A percentile compares a stretch with the other conserved stretches of the same genome.
Evolutionary conservation across 2,113 vertebrate genomes (phyloP).

Genomic region (Erinaceus europaeus): DNA sequence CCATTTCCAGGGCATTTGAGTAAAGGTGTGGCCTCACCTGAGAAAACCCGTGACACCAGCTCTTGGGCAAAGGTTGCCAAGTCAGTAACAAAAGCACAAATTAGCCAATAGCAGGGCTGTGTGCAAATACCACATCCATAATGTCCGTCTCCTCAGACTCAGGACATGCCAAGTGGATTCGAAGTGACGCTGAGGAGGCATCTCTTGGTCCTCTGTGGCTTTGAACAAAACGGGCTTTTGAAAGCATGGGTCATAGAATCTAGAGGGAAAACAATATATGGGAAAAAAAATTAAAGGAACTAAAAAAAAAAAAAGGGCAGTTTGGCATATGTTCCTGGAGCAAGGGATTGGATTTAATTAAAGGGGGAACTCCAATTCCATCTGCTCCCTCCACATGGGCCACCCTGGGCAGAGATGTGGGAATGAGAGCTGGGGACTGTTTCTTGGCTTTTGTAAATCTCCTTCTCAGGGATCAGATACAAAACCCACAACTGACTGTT

Average conservation of each 20-base stretch:
- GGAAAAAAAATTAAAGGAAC: neutral
- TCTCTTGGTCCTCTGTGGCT: neutral
- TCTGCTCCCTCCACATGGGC: neutral
- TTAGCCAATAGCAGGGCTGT: neutral
- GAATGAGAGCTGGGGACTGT: neutral
- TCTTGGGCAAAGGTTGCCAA: neutral
- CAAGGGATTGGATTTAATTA: slow-evolving; percentile 43
- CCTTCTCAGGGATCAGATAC: neutral
- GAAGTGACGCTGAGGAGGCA: neutral
- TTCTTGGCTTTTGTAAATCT: slow-evolving; percentile 23
- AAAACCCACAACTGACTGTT: neutral
- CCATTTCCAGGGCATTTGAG: neutral
- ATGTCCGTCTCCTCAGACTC: neutral
- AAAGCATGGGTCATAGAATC: slow-evolving; percentile 35
- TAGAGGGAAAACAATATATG: slow-evolving; percentile 47
- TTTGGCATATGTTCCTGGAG: slow-evolving; percentile 10
- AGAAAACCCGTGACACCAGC: neutral
- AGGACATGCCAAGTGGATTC: neutral
- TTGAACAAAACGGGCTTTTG: slow-evolving; percentile 5
- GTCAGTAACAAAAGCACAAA: neutral
- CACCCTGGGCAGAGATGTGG: neutral
- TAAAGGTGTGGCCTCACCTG: neutral
- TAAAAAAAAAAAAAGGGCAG: neutral
- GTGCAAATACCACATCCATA: neutral
- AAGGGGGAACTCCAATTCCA: slow-evolving; percentile 34